Evolutionary conservation across 1,140 invertebrate species (phyloP), one percentile per base, ranked within the genome.

Genomic region (Drosophila sproati): DNA sequence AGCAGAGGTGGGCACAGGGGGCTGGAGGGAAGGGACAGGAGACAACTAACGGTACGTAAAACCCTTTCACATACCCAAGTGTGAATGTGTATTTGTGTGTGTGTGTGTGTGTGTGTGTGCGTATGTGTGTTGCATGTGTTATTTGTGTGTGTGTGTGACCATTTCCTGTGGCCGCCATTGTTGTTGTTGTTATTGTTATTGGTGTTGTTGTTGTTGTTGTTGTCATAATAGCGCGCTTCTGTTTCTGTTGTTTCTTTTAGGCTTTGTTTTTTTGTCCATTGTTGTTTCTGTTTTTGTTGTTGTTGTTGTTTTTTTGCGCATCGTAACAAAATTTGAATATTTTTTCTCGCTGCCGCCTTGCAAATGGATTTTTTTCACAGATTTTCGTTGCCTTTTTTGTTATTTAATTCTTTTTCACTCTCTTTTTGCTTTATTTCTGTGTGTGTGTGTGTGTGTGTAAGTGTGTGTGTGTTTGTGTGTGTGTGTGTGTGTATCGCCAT

Each of bases 361-460:
- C 85, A 89, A 89, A 89, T 89, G 85, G 80, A 89, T 89, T 89
- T 89, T 89, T 89, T 89, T 78, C 72, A 89, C 85, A 89, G 86
- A 89, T 90, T 91, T 90, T 82, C 78, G 76, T 80, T 79, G 78
- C 78, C 78, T 70, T 86, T 89, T 78, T 89, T 74, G 50, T 68
- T 78, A 52, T 68, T 55, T 70, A 41, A 43, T 54, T 54, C 64
- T 29, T 32, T 12, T 61, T 54, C 45, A 71, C 54, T 48, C 60
- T 79, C 57, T 66, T 57, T 73, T 52, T 68, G 51, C 43, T 39
- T 78, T 5, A 10, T 10, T 39, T 39, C 10, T 43, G 56, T 55
- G n/a, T 37, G 4, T 34, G 39, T 8, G 29, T 69, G n/a, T 52
- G 41, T 43, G 45, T 75, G 43, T 73, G 54, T 52, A n/a, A n/a